Conservation (phyloP, 2,113 vertebrate species). For the Chaetorhynchus papuensis region DNA sequence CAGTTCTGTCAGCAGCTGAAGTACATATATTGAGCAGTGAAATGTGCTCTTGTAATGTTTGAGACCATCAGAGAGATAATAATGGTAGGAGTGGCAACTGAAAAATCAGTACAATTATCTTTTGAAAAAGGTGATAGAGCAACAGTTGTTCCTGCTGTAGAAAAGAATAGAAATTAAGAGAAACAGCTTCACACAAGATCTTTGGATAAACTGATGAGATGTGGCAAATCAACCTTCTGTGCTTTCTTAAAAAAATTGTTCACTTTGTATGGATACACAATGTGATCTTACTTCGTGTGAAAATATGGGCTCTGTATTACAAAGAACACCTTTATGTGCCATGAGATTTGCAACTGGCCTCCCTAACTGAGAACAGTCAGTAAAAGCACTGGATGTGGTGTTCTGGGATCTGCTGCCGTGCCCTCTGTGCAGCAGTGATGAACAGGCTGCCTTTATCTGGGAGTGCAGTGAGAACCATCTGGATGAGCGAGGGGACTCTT, state of each 20-base stretch:
- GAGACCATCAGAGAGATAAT: neutral
- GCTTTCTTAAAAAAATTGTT: neutral
- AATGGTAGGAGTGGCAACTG: neutral
- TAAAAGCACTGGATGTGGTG: neutral
- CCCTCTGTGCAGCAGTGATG: accelerated
- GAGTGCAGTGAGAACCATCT: neutral
- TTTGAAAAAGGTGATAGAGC: neutral
- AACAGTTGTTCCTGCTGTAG: neutral
- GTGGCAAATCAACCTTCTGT: neutral
- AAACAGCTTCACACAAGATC: neutral
- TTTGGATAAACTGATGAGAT: neutral
- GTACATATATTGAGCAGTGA: neutral
- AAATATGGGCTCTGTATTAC: neutral
- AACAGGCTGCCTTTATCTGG: neutral
- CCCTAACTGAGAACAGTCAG: neutral
- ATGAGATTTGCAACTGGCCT: neutral
- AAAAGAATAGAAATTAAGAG: neutral
- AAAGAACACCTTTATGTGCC: neutral
- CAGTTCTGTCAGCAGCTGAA: neutral
- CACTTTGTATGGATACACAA: neutral
- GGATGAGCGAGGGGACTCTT: neutral
- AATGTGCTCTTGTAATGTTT: neutral
- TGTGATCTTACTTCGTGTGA: neutral
- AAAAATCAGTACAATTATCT: neutral
- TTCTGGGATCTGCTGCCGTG: neutral